Percentiles rank a stretch among this genome's conserved stretches.
These are phyloP conservation scores for Lycophotia porphyrea DNA, from an alignment of 2,888 invertebrate species.

Conservation along the genomic window DNA sequence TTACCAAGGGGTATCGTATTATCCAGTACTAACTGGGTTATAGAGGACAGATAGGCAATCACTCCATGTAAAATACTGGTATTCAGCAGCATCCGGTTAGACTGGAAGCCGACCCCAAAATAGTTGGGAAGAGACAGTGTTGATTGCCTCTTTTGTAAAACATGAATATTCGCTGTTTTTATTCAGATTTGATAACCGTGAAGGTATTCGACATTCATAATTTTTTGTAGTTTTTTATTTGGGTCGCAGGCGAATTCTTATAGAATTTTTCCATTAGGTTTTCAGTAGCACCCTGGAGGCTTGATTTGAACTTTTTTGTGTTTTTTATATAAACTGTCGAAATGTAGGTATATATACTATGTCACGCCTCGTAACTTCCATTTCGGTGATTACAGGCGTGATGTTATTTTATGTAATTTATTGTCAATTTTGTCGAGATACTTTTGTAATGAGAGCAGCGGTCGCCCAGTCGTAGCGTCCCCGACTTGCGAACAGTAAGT, in stretches of 20 bases:
- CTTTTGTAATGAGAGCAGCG: too few relatives aligned
- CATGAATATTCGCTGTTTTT: neutral
- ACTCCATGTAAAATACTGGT: too few relatives aligned
- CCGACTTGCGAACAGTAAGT: too few relatives aligned
- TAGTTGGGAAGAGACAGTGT: too few relatives aligned
- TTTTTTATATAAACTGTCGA: neutral
- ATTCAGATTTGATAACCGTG: neutral
- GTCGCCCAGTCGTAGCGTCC: too few relatives aligned
- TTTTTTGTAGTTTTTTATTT: neutral
- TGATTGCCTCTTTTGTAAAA: neutral
- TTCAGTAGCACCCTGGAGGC: neutral
- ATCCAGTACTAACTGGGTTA: too few relatives aligned
- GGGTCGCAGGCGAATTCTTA: too few relatives aligned
- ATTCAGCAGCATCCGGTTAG: too few relatives aligned
- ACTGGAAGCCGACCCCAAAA: too few relatives aligned
- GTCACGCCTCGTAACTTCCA: neutral
- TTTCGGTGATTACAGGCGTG: neutral
- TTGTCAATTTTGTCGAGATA: neutral
- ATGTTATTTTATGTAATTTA: neutral
- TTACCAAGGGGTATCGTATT: too few relatives aligned
- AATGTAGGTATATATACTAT: neutral
- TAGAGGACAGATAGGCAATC: too few relatives aligned
- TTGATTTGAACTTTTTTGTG: neutral
- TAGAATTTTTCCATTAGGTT: neutral
- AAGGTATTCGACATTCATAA: neutral